Percentiles rank a stretch among this genome's conserved stretches.
Conservation (phyloP, 2,113 vertebrate species). For the Vicugna pacos region DNA sequence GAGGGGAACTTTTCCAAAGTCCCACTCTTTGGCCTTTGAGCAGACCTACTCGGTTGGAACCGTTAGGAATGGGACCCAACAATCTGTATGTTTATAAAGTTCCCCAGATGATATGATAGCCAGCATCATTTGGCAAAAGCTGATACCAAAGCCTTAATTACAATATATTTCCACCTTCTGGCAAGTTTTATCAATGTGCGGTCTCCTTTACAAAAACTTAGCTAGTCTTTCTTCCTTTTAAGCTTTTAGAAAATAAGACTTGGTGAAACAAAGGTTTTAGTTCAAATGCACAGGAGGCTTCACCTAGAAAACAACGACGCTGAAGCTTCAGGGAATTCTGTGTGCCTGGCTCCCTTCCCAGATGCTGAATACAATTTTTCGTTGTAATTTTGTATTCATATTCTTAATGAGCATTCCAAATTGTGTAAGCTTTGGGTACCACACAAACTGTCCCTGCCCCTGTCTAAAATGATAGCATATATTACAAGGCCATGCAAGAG, state of each 20-base stretch:
- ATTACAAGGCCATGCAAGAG: background rate
- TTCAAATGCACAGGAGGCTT: background rate
- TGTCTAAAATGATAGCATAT: background rate
- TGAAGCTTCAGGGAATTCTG: background rate
- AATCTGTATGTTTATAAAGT: background rate
- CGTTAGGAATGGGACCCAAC: background rate
- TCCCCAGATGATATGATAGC: background rate
- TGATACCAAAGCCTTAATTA: background rate
- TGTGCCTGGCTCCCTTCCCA: background rate
- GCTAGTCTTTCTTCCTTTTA: background rate
- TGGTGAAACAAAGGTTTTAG: background rate
- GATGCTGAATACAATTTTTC: background rate
- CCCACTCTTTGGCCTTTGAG: background rate
- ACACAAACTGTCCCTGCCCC: background rate
- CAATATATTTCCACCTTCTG: background rate
- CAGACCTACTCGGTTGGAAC: background rate
- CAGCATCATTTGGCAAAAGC: background rate
- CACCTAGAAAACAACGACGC: background rate
- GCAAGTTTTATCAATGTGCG: background rate
- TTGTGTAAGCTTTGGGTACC: background rate
- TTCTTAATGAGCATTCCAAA: slow-evolving; percentile 9
- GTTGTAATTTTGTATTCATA: background rate
- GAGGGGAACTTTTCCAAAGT: background rate
- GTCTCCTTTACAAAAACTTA: background rate
- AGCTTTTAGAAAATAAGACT: background rate